Evolutionary conservation across 2,113 vertebrate species (phyloP), one percentile per base, ranked within the genome.

Genomic region (Otocyon megalotis): DNA sequence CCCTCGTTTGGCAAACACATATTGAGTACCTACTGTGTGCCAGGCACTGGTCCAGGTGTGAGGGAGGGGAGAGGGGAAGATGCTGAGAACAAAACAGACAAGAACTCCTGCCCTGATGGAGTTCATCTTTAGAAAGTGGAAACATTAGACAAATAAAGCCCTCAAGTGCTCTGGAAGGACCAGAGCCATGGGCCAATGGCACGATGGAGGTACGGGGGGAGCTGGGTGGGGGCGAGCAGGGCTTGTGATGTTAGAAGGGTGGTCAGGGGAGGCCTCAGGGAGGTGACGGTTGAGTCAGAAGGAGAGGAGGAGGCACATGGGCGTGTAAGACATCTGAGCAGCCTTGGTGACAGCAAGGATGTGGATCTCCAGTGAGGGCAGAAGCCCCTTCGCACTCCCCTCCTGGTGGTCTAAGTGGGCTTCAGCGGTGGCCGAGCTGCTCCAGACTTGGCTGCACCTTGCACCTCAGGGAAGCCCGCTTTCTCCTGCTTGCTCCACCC

Each of bases 161-260:
- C 50, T 2, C 26, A 48, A 28, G 26, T 19, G 12, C n/a, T n/a
- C 14, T 14, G 43, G 65, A 54, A 43, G 56, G n/a, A 74, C 43
- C 4, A 5, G 56, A 63, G 32, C 32, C 58, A 1, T 10, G 20
- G 32, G 24, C 43, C 2, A 37, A 81, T 1, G n/a, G 37, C 2
- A 12, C 14, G 30, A 5, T 0, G 1, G 54, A 22, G 6, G 43
- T 16, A 6, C 0, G 5, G 9, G 30, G 28, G 65, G 3, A 3
- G 8, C n/a, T 2, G 0, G 14, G 16, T 0, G 19, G 83, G 5
- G 16, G 0, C 0, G 2, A 32, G 50, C 17, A 12, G 17, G 20
- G 16, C 20, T 37, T 19, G 7, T 9, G 4, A 13, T 35, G 58
- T 72, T 26, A 30, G 43, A n/a, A 53, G 50, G 17, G 43, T 1